Conservation (phyloP, 2,797 vertebrate genomes). For the Todus mexicanus region DNA sequence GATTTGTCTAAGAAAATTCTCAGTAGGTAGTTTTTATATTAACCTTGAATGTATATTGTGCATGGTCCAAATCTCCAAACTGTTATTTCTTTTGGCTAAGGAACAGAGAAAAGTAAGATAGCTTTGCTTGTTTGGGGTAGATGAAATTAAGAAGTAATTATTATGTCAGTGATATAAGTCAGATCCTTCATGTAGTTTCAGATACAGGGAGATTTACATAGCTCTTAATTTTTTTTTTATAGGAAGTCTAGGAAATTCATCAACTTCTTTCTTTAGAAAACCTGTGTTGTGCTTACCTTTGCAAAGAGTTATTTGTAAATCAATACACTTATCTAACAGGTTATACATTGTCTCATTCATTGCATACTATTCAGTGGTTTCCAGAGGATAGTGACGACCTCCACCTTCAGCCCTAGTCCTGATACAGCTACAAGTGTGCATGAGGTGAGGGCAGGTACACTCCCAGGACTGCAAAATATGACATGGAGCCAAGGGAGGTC, state of each 20-base stretch:
- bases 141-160: background rate
- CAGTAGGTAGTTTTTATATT: background rate
- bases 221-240: background rate
- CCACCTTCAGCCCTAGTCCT: background rate
- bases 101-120: background rate
- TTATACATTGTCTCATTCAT: background rate
- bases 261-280: background rate
- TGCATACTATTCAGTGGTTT: background rate
- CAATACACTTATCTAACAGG: background rate
- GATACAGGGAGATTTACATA: background rate
- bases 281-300: background rate
- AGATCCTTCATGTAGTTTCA: background rate
- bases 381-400: background rate
- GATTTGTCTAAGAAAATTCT: background rate
- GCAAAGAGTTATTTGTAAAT: background rate
- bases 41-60: background rate
- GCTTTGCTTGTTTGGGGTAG: background rate
- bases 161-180: background rate
- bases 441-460: background rate
- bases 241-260: background rate
- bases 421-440: fast-evolving
- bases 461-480: background rate
- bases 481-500: background rate
- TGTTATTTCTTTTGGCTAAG: background rate
- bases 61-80: background rate